Conservation (phyloP, 2,113 vertebrate genomes). For the Cynoglossus semilaevis region DNA sequence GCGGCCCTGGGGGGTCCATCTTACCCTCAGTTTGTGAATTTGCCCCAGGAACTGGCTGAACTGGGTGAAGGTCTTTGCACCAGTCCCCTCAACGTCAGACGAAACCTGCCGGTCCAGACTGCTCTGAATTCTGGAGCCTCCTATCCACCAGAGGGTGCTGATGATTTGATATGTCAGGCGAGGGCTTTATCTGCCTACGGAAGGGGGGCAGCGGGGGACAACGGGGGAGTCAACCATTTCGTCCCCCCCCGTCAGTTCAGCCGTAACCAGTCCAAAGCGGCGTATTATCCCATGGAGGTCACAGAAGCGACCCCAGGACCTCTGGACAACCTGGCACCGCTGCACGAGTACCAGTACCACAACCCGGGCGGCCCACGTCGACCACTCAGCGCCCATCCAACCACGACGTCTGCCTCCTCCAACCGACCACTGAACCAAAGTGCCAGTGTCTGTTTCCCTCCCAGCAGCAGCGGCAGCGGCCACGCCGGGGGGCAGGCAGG, state of each 20-base stretch:
- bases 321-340: conserved; percentile 75
- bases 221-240: conserved; percentile 66
- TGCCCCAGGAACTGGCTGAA: conserved; percentile 83
- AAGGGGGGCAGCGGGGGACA: conserved; percentile 40
- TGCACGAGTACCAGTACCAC: conserved; percentile 65
- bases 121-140: conserved; percentile 76
- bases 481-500: conserved; percentile 71
- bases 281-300: conserved; percentile 89
- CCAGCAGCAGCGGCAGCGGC: conserved; percentile 87
- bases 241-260: conserved; percentile 87
- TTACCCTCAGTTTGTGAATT: conserved; percentile 87
- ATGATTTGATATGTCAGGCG: conserved; percentile 54
- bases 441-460: conserved; percentile 86
- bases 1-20: conserved; percentile 73
- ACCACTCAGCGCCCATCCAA: conserved; percentile 85
- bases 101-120: conserved; percentile 82
- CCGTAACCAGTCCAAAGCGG: conserved; percentile 90
- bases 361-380: conserved; percentile 80
- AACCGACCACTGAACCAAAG: conserved; percentile 87
- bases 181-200: conserved; percentile 79
- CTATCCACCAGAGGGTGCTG: conserved; percentile 61
- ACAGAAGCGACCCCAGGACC: conserved; percentile 74
- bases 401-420: conserved; percentile 81
- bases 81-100: conserved; percentile 79
- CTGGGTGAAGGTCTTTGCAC: conserved; percentile 73